phyloP scores from a whole-genome alignment of 2,888 invertebrate genomes.

The Fabriciana adippe region DNA sequence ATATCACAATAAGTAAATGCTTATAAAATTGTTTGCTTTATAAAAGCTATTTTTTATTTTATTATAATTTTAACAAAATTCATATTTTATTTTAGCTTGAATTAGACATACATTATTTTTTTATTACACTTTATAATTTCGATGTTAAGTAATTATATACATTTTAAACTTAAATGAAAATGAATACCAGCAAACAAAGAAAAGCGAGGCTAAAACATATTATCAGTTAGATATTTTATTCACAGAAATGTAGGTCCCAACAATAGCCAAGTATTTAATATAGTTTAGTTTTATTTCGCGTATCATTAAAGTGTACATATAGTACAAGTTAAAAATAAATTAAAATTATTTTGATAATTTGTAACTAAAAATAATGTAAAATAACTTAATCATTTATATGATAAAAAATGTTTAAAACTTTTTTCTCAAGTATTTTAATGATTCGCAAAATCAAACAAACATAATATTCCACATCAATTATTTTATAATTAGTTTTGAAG shows the following conservation, averaged over 20 bases:
- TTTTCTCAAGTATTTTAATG: slow-evolving; percentile 1
- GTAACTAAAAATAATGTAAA: not conserved
- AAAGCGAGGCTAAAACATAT: slow-evolving; percentile 8
- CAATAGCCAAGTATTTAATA: not conserved
- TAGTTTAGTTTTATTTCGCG: slow-evolving; percentile 14
- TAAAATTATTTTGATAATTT: too few relatives aligned
- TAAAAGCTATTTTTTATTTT: too few relatives aligned
- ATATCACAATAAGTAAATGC: too few relatives aligned
- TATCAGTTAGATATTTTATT: slow-evolving; percentile 10
- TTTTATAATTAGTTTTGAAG: slow-evolving; percentile 28
- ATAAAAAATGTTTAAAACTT: not conserved
- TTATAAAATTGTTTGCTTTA: too few relatives aligned
- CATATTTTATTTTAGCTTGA: too few relatives aligned
- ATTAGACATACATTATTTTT: too few relatives aligned
- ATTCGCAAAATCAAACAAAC: slow-evolving; percentile 31
- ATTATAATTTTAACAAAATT: too few relatives aligned
- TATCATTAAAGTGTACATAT: not conserved
- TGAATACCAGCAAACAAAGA: slow-evolving; percentile 21
- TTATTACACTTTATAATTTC: too few relatives aligned
- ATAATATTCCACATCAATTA: slow-evolving; percentile 19
- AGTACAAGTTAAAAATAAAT: too few relatives aligned
- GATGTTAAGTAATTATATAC: not conserved
- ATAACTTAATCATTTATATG: not conserved
- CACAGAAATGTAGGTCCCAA: slow-evolving; percentile 11
- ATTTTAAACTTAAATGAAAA: slow-evolving; percentile 13